These are phyloP conservation scores for Mesochorus sp. DNA, from an alignment of 2,888 invertebrate genomes.

Conservation along the genomic window DNA sequence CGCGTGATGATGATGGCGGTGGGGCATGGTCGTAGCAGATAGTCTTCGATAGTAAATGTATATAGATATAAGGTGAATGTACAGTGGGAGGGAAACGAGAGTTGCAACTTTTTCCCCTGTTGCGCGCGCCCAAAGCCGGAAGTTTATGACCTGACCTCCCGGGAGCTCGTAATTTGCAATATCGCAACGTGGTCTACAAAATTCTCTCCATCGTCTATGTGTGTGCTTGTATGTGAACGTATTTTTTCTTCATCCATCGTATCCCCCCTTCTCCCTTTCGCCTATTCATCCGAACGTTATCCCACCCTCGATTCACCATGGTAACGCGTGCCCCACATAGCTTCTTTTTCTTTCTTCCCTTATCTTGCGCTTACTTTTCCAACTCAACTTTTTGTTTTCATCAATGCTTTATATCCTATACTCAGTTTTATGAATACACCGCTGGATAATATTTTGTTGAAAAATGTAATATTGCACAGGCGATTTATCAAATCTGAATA, in stretches of 20 bases:
- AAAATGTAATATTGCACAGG: neutral
- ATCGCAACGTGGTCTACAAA: constrained; percentile 59
- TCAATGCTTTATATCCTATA: constrained; percentile 10
- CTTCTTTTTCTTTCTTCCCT: constrained; percentile 8
- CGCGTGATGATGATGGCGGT: constrained; percentile 10
- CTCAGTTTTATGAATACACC: neutral
- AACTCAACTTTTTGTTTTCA: neutral
- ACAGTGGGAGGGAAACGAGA: constrained; percentile 5
- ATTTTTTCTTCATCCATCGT: neutral
- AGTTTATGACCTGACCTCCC: constrained; percentile 60
- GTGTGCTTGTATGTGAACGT: neutral
- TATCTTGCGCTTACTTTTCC: constrained; percentile 42
- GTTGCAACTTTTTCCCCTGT: constrained; percentile 60
- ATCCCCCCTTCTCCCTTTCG: neutral
- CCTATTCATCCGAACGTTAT: neutral
- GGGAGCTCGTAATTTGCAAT: constrained; percentile 62
- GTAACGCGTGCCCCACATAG: constrained; percentile 40
- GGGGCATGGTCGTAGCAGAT: neutral
- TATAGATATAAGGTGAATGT: neutral
- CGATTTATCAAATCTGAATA: neutral
- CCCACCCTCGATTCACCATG: constrained; percentile 43
- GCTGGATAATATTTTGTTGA: neutral
- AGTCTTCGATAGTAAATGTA: constrained; percentile 18
- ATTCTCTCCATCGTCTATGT: constrained; percentile 22
- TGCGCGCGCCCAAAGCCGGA: constrained; percentile 58